These are phyloP conservation scores for Mormyrus hasselquistii DNA, from an alignment of 2,797 vertebrate genomes.

Conservation along the genomic window DNA sequence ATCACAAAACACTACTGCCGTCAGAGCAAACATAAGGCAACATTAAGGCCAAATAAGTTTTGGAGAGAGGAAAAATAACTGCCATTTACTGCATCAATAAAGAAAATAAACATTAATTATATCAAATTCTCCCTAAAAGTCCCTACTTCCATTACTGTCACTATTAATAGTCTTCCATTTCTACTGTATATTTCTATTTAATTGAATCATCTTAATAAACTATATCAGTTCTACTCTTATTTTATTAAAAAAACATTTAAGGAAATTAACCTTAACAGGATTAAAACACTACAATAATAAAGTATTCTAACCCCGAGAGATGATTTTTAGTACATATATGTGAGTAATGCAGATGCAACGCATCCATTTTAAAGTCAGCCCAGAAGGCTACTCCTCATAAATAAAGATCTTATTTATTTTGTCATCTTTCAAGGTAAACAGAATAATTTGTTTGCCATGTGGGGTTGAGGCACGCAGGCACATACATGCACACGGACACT, in stretches of 20 bases:
- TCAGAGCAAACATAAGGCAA: background rate
- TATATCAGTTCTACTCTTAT: background rate
- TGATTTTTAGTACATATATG: background rate
- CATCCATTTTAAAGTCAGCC: background rate
- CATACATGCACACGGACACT: background rate
- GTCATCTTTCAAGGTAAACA: background rate
- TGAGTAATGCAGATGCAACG: background rate
- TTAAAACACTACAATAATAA: background rate
- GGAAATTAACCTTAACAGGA: conserved; percentile 5
- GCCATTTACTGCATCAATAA: background rate
- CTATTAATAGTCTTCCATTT: background rate
- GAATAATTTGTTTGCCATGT: background rate
- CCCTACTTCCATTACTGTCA: background rate
- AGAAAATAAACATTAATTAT: background rate
- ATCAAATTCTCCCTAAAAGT: background rate
- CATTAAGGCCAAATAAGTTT: background rate
- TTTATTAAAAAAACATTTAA: background rate
- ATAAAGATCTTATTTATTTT: conserved; percentile 1
- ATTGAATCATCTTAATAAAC: background rate
- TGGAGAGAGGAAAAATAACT: background rate
- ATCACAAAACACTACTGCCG: background rate
- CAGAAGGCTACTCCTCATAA: background rate
- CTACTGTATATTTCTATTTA: background rate
- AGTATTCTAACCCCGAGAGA: background rate
- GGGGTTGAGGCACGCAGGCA: background rate